Evolutionary conservation across 2,113 vertebrate species (phyloP).

Genomic region (Aegithalos caudatus): DNA sequence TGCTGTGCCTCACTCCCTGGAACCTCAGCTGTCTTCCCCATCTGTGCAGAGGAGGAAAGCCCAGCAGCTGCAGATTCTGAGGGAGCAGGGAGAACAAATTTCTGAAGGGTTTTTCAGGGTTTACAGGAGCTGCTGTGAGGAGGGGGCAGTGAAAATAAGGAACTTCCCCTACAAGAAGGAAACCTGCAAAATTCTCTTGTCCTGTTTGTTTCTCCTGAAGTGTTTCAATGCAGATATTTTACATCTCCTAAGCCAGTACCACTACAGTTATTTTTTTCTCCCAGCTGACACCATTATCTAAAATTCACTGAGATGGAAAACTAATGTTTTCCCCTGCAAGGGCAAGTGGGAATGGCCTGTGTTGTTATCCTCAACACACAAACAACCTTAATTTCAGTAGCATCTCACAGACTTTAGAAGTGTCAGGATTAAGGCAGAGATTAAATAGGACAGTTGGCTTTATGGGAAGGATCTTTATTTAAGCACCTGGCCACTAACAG

Average conservation of each 20-base stretch:
- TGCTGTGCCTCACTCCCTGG: background rate
- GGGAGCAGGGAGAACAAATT: fast-evolving
- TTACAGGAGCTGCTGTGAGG: background rate
- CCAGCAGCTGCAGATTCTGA: background rate
- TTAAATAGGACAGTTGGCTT: background rate
- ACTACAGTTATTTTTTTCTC: background rate
- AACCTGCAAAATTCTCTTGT: background rate
- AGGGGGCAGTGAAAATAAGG: background rate
- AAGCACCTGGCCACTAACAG: background rate
- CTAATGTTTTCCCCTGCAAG: background rate
- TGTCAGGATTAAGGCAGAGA: background rate
- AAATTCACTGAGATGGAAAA: background rate
- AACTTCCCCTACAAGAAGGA: background rate
- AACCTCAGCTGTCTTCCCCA: fast-evolving
- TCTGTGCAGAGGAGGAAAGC: background rate
- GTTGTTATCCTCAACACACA: background rate
- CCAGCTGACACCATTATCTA: background rate
- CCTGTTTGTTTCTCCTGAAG: background rate
- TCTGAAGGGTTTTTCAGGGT: background rate
- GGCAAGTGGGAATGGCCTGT: background rate
- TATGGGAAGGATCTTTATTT: background rate
- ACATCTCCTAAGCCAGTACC: background rate
- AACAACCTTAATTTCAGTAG: background rate
- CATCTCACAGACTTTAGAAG: background rate
- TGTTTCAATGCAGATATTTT: background rate